Evolutionary conservation across 2,888 invertebrate species (phyloP).

Genomic region (Sarcophaga rosellei): DNA sequence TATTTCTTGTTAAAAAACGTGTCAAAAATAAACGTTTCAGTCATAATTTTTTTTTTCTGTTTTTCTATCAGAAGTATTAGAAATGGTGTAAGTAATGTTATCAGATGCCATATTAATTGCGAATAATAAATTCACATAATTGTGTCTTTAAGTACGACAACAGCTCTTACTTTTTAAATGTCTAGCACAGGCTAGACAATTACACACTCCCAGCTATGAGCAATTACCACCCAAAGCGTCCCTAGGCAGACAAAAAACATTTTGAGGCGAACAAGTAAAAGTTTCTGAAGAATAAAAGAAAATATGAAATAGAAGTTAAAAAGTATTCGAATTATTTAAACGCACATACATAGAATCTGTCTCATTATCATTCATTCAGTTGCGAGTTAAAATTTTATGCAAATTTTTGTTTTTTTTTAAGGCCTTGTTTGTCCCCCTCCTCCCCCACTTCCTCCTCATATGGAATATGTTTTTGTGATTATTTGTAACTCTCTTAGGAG

Average conservation of each 20-base stretch:
- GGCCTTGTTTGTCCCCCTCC: background rate
- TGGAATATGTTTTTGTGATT: constrained; percentile 11
- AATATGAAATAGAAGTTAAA: constrained; percentile 4
- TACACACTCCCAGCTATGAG: background rate
- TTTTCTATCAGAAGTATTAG: background rate
- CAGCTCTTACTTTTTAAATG: constrained; percentile 47
- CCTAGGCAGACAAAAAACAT: background rate
- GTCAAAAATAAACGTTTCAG: too few species aligned
- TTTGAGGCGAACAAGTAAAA: constrained; percentile 35
- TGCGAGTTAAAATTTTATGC: constrained; percentile 58
- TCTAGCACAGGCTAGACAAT: constrained; percentile 3
- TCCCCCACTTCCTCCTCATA: background rate
- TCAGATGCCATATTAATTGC: constrained; percentile 4
- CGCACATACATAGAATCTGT: background rate
- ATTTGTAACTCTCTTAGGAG: too few species aligned
- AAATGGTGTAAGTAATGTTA: constrained; percentile 2
- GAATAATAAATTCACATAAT: constrained; percentile 14
- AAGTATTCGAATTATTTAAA: constrained; percentile 32
- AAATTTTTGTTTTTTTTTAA: constrained; percentile 46
- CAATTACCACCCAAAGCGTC: background rate
- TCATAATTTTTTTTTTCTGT: background rate
- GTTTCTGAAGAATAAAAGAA: constrained; percentile 13
- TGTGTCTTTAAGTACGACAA: background rate
- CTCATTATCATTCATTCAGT: constrained; percentile 52
- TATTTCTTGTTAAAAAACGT: too few species aligned